Evolutionary conservation across 2,888 invertebrate species (phyloP).

Genomic region (Eutolmus rufibarbis): DNA sequence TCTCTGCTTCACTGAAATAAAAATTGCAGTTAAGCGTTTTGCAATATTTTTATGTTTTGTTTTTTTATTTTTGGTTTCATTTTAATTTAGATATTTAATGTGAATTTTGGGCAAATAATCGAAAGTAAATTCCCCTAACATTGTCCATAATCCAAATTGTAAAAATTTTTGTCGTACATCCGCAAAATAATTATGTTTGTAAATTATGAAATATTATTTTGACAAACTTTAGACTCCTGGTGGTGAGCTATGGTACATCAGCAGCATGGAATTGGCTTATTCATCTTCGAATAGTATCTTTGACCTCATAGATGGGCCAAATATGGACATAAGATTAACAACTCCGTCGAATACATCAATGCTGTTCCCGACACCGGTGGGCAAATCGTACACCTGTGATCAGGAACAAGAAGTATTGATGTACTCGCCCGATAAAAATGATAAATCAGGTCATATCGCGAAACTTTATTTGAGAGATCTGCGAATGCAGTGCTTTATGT

Average conservation of each 20-base stretch:
- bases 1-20: too few species aligned
- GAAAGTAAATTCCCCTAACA: too few species aligned
- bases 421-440: constrained; percentile 64
- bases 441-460: constrained; percentile 66
- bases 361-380: constrained; percentile 85
- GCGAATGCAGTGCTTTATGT: constrained; percentile 88
- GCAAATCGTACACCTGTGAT: constrained; percentile 81
- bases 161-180: too few species aligned
- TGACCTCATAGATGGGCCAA: constrained; percentile 69
- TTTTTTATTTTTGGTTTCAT: too few species aligned
- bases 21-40: too few species aligned
- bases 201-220: background rate
- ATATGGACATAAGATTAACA: constrained; percentile 65
- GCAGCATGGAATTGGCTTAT: constrained; percentile 77
- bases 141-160: too few species aligned
- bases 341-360: constrained; percentile 69
- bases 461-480: constrained; percentile 73
- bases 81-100: too few species aligned
- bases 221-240: constrained; percentile 74
- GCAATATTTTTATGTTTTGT: too few species aligned
- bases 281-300: constrained; percentile 71
- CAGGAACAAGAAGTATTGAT: constrained; percentile 74
- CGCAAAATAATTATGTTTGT: background rate
- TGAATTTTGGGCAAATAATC: too few species aligned
- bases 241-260: constrained; percentile 88